phyloP scores from a whole-genome alignment of 2,888 invertebrate species.

The Tuta absoluta region DNA sequence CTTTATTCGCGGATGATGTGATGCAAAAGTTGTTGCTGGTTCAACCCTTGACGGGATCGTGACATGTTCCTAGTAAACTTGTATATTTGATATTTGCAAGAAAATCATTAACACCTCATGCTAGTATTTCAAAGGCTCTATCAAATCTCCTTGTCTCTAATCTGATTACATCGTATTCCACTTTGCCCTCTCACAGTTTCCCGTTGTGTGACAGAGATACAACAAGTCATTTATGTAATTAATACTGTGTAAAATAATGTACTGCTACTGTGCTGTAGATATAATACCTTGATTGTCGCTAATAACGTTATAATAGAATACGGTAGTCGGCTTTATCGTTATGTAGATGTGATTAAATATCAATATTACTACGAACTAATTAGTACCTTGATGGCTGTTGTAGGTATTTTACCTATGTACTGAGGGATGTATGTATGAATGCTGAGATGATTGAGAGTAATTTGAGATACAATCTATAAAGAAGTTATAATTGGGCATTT shows the following conservation, averaged over 20 bases:
- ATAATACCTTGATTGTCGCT: constrained; percentile 1
- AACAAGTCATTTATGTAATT: not conserved
- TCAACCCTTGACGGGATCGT: no score
- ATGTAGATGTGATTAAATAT: not conserved
- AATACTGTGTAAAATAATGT: not conserved
- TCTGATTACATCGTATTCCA: not conserved
- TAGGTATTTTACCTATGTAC: no score
- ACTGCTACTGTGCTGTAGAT: not conserved
- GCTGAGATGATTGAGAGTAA: no score
- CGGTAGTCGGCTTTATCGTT: not conserved
- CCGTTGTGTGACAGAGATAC: not conserved
- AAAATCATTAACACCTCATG: not conserved
- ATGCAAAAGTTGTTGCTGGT: no score
- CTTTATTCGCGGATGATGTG: no score
- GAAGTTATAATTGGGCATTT: no score
- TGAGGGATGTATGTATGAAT: no score
- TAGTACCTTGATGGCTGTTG: no score
- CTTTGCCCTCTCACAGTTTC: not conserved
- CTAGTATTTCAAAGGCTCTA: not conserved
- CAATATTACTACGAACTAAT: not conserved
- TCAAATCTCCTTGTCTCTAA: not conserved
- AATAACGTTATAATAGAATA: constrained; percentile 12
- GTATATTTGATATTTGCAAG: no score
- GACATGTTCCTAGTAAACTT: no score
- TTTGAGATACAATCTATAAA: no score